Base-by-base conservation (phyloP, 2,797 vertebrate genomes). In the Sebastes cheni region DNA sequence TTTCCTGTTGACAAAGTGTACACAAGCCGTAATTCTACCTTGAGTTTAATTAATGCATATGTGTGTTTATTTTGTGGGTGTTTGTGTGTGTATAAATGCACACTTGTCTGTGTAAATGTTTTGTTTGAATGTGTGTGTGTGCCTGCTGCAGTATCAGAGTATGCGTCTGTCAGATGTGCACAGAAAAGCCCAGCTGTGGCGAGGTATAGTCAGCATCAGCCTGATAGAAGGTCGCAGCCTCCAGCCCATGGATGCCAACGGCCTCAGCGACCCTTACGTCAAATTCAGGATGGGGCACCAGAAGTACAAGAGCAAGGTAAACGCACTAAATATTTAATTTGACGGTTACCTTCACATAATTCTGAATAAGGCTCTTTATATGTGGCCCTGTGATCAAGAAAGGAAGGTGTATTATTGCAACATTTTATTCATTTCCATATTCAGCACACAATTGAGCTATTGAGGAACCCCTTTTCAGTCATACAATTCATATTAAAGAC, bases 271-370 rank as follows among this genome's bases (percentile, higher is more conserved):
- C 86, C 99, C 98, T 6, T 99, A 99, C 0, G 97, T 97, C 86
- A 99, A 99, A 93, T 99, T 99, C 87, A 95, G 96, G 13, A 88
- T 99, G 91, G 98, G 98, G 0, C 97, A 99, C 90, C 98, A 99
- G 91, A 99, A 99, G 69, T 99, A 99, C 93, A 99, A 97, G 92
- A 99, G 97, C 96, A 99, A 99, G 97, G 98, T 99, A 93, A 80
- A 68, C 42, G 81, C 55, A 16, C 36, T 32, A 11, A 34, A 27
- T 50, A 8, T 23, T 16, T 67, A 7, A 10, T 60, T 54, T 54
- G 3, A 11, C 9, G 18, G 14, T 56, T 8, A 8, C 32, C 16
- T 10, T 14, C 29, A 62, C 20, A 18, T 30, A 25, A 13, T 46
- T 34, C 14, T 7, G 13, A 29, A 36, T 8, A 6, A 56, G n/a